A percentile compares a stretch with the other conserved stretches of the same genome.
These are phyloP conservation scores for Penaeus chinensis DNA, from an alignment of 1,140 invertebrate species.

Conservation along the genomic window DNA sequence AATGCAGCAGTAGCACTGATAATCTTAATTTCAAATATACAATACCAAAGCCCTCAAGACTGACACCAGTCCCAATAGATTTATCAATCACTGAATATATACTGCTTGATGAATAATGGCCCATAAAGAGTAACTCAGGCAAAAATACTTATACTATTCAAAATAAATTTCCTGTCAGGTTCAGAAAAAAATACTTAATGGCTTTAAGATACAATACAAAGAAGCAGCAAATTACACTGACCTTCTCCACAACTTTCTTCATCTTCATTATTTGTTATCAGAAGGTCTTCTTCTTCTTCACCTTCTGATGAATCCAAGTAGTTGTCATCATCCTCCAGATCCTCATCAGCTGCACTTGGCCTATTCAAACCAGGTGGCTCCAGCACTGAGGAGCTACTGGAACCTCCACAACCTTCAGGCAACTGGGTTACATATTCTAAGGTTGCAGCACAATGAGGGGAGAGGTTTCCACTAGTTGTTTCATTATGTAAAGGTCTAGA, in stretches of 20 bases:
- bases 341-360: conserved; percentile 36
- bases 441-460: conserved; percentile 56
- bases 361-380: neutral
- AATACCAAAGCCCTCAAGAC: too few species aligned
- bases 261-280: conserved; percentile 55
- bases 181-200: neutral
- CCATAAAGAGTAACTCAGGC: too few species aligned
- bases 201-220: neutral
- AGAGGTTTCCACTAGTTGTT: conserved; percentile 37
- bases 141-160: too few species aligned
- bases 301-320: conserved; percentile 63
- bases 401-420: conserved; percentile 60
- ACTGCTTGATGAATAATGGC: too few species aligned
- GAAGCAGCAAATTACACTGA: conserved; percentile 30
- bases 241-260: conserved; percentile 64
- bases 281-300: conserved; percentile 52
- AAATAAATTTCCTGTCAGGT: too few species aligned
- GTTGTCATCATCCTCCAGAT: conserved; percentile 63
- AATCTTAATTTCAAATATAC: too few species aligned
- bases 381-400: conserved; percentile 35
- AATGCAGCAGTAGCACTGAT: too few species aligned
- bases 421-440: conserved; percentile 62
- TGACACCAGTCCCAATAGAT: too few species aligned
- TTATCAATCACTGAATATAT: too few species aligned
- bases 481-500: conserved; percentile 19